Evolutionary conservation across 53 echinoderm and acorn worm genomes (phyloP).

Genomic region (Echinarachnius parma): DNA sequence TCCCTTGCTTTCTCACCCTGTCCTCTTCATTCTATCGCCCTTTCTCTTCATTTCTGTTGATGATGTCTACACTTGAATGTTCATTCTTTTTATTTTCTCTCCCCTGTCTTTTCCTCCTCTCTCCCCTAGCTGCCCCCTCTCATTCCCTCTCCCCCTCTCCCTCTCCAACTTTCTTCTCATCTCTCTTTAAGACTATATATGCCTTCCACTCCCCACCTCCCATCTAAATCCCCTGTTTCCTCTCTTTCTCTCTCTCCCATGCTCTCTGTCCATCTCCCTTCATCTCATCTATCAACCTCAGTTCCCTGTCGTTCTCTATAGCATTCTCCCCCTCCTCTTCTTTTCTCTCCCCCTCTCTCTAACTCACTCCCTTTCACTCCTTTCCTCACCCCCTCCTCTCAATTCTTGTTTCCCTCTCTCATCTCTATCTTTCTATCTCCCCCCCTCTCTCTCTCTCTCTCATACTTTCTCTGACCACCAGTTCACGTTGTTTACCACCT

Average conservation of each 20-base stretch:
- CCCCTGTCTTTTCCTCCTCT: neutral
- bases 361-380: no score
- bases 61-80: neutral
- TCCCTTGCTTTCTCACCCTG: no score
- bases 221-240: no score
- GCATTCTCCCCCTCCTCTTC: no score
- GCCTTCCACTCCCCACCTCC: neutral
- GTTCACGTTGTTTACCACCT: constrained; percentile 11
- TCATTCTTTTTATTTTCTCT: neutral
- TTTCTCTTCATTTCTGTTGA: neutral
- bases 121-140: neutral
- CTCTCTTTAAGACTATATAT: neutral
- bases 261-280: neutral
- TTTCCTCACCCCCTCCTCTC: neutral
- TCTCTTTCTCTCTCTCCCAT: neutral
- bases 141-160: neutral
- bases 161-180: neutral
- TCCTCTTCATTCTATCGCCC: no score
- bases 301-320: neutral
- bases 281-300: neutral
- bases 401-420: neutral
- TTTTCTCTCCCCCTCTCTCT: neutral
- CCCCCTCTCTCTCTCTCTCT: neutral
- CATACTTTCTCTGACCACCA: neutral
- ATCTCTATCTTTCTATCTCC: neutral